Percentiles rank a stretch among this genome's conserved stretches.
These are phyloP conservation scores for Camponotus pennsylvanicus DNA, from an alignment of 1,140 invertebrate genomes.

Conservation along the genomic window DNA sequence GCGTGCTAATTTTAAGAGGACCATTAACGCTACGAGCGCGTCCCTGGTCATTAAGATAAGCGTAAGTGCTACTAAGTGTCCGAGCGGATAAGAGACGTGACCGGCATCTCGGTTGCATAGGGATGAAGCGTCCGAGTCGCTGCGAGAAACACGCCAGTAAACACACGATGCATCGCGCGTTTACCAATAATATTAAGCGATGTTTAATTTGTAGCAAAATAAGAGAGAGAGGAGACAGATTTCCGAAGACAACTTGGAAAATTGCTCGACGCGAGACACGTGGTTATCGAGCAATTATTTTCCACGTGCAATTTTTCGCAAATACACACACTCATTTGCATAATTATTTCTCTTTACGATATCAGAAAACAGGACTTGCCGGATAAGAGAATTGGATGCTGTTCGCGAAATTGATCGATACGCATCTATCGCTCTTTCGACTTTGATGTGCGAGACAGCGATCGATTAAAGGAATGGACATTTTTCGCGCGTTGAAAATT, in stretches of 20 bases:
- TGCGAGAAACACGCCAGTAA: background rate
- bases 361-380: background rate
- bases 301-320: background rate
- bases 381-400: background rate
- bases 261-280: background rate
- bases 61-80: slow-evolving; percentile 87
- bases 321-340: background rate
- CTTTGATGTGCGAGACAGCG: background rate
- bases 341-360: background rate
- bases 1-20: slow-evolving; percentile 84
- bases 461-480: background rate
- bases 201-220: slow-evolving; percentile 35
- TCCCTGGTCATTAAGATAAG: slow-evolving; percentile 86
- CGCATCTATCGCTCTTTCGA: background rate
- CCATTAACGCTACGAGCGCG: slow-evolving; percentile 85
- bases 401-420: background rate
- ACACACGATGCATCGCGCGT: background rate
- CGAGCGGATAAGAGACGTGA: slow-evolving; percentile 82
- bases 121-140: slow-evolving; percentile 51
- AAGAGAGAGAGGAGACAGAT: background rate
- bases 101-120: slow-evolving; percentile 76
- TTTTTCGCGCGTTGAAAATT: background rate
- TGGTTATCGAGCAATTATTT: background rate
- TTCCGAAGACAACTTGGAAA: background rate
- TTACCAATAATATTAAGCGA: slow-evolving; percentile 42